phyloP scores from a whole-genome alignment of 2,888 invertebrate genomes.

The Unio pictorum region DNA sequence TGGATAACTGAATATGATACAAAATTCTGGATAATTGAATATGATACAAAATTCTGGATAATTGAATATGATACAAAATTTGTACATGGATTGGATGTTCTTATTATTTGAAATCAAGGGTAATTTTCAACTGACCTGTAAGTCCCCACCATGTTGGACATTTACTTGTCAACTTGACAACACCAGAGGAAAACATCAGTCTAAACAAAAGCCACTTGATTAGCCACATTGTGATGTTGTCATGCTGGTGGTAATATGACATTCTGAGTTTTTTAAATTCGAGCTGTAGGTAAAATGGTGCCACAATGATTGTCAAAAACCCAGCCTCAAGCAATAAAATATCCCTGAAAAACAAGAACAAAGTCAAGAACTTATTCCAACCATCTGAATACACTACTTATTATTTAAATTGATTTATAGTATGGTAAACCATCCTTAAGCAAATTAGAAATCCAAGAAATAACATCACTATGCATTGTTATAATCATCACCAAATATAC shows the following conservation, averaged over 20 bases:
- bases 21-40: too few species aligned
- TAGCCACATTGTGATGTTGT: slow-evolving; percentile 78
- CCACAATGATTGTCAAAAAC: slow-evolving; percentile 80
- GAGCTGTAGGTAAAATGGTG: slow-evolving; percentile 74
- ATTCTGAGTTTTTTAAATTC: slow-evolving; percentile 35
- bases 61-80: too few species aligned
- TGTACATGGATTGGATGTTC: too few species aligned
- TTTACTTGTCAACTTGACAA: slow-evolving; percentile 81
- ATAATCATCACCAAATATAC: too few species aligned
- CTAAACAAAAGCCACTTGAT: slow-evolving; percentile 83
- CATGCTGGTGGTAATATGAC: slow-evolving; percentile 61
- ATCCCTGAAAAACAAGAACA: slow-evolving; percentile 75
- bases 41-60: too few species aligned
- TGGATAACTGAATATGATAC: too few species aligned
- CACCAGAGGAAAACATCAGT: slow-evolving; percentile 81
- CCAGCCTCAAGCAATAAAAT: slow-evolving; percentile 83
- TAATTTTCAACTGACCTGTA: slow-evolving; percentile 75
- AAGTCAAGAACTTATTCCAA: not conserved
- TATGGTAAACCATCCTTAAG: too few species aligned
- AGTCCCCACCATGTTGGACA: slow-evolving; percentile 86
- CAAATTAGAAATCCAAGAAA: too few species aligned
- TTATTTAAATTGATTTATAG: too few species aligned
- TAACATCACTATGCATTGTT: too few species aligned
- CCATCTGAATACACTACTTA: too few species aligned
- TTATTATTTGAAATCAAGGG: too few species aligned